These are phyloP conservation scores for Romanogobio albipinnatus DNA, from an alignment of 2,113 vertebrate species.

Conservation along the genomic window DNA sequence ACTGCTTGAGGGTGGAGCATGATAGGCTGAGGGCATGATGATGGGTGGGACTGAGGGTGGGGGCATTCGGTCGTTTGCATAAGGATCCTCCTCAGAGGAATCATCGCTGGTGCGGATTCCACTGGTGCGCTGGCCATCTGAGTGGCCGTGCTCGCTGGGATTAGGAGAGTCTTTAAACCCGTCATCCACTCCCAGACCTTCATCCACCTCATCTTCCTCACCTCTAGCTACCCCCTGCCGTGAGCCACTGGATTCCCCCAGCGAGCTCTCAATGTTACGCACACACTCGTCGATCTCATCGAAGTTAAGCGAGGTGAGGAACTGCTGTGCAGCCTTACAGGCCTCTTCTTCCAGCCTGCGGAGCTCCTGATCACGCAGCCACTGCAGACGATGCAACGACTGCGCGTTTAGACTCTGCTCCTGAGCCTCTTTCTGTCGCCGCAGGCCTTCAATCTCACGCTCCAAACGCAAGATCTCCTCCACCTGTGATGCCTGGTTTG, in stretches of 20 bases:
- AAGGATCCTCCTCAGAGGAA: constrained; percentile 96
- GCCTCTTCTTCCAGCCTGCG: constrained; percentile 90
- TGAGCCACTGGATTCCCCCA: constrained; percentile 69
- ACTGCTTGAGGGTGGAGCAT: constrained; percentile 75
- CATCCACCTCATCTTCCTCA: constrained; percentile 91
- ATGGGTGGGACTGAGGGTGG: constrained; percentile 68
- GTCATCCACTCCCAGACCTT: constrained; percentile 93
- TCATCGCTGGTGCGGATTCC: constrained; percentile 96
- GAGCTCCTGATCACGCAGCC: constrained; percentile 89
- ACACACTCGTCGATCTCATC: constrained; percentile 97
- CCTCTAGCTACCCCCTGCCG: constrained; percentile 74
- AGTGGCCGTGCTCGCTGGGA: constrained; percentile 94
- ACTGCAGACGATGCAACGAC: constrained; percentile 86
- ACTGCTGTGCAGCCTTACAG: constrained; percentile 92
- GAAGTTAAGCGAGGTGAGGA: constrained; percentile 94
- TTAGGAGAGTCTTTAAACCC: constrained; percentile 96
- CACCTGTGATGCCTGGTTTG: constrained; percentile 88
- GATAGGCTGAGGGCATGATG: constrained; percentile 66
- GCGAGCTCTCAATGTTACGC: constrained; percentile 89
- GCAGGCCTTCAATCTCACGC: constrained; percentile 91
- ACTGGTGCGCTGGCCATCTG: constrained; percentile 92
- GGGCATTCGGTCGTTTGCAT: constrained; percentile 87
- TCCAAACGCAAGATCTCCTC: constrained; percentile 96
- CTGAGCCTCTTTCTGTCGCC: constrained; percentile 91
- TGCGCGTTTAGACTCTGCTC: constrained; percentile 91